Conservation (phyloP, 2,797 vertebrate species). For the Hemitrygon akajei region DNA sequence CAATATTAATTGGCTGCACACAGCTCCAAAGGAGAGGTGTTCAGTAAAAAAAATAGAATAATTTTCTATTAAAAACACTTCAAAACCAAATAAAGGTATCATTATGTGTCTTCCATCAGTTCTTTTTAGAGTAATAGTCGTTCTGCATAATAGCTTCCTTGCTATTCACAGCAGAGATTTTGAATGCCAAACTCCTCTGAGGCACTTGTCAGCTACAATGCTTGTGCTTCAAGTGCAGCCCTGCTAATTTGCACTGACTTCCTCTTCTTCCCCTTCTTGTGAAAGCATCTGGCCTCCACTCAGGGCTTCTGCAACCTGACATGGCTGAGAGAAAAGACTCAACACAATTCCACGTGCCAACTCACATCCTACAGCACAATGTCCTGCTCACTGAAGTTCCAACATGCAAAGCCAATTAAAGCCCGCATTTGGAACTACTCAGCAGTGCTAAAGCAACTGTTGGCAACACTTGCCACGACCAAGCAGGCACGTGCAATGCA, state of each 20-base stretch:
- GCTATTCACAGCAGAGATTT: neutral
- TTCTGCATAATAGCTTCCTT: neutral
- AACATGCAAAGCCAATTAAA: neutral
- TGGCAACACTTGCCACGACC: neutral
- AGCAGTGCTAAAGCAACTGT: neutral
- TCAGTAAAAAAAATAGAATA: neutral
- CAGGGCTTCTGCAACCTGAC: neutral
- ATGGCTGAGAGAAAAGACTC: neutral
- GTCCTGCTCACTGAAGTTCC: neutral
- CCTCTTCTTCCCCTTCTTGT: neutral
- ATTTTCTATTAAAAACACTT: neutral
- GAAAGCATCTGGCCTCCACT: neutral
- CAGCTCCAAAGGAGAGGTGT: neutral
- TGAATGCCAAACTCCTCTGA: neutral
- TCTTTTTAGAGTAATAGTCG: neutral
- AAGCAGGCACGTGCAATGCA: neutral
- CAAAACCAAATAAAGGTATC: neutral
- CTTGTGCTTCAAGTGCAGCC: neutral
- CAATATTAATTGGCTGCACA: neutral
- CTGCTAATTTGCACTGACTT: neutral
- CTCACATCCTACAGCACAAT: neutral
- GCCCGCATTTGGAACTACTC: neutral
- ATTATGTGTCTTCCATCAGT: neutral
- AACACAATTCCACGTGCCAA: neutral
- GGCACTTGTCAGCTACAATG: neutral